phyloP scores from a whole-genome alignment of 2,888 invertebrate species.

The Apamea crenata region DNA sequence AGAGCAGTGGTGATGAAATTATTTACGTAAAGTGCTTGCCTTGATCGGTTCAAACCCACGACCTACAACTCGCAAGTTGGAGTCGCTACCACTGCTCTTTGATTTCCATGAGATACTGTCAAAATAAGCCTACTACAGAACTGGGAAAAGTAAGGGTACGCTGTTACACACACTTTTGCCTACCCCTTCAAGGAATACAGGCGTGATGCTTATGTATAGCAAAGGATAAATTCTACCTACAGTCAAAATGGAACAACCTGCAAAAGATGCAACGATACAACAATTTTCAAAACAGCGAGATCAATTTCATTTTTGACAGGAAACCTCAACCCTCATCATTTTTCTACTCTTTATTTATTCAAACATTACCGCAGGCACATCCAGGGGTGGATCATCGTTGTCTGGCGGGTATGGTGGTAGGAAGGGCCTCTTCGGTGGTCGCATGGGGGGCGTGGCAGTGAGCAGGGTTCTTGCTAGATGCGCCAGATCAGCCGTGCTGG shows the following conservation, averaged over 20 bases:
- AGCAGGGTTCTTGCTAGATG: slow-evolving; percentile 95
- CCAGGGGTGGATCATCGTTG: slow-evolving; percentile 85
- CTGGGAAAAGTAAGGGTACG: background rate
- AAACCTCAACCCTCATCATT: slow-evolving; percentile 44
- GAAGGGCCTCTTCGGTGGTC: slow-evolving; percentile 93
- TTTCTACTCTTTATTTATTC: slow-evolving; percentile 34
- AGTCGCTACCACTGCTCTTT: too few relatives aligned
- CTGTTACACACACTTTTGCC: background rate
- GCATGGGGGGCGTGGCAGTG: slow-evolving; percentile 91
- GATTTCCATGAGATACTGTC: too few relatives aligned
- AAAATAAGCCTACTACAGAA: background rate
- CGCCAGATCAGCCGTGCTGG: slow-evolving; percentile 93
- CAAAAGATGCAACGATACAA: slow-evolving; percentile 37
- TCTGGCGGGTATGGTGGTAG: slow-evolving; percentile 89
- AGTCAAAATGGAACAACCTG: background rate
- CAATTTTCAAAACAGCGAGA: slow-evolving; percentile 31
- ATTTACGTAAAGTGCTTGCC: too few relatives aligned
- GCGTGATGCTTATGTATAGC: background rate
- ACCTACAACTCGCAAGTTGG: too few relatives aligned
- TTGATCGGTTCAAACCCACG: too few relatives aligned
- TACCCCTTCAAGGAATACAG: background rate
- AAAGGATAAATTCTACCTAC: background rate
- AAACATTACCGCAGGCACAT: slow-evolving; percentile 84
- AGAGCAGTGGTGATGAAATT: too few relatives aligned
- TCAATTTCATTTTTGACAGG: slow-evolving; percentile 51